A percentile compares a stretch with the other conserved stretches of the same genome.
These are phyloP conservation scores for Parelbella ahira DNA, from an alignment of 2,888 invertebrate genomes.

Conservation along the genomic window DNA sequence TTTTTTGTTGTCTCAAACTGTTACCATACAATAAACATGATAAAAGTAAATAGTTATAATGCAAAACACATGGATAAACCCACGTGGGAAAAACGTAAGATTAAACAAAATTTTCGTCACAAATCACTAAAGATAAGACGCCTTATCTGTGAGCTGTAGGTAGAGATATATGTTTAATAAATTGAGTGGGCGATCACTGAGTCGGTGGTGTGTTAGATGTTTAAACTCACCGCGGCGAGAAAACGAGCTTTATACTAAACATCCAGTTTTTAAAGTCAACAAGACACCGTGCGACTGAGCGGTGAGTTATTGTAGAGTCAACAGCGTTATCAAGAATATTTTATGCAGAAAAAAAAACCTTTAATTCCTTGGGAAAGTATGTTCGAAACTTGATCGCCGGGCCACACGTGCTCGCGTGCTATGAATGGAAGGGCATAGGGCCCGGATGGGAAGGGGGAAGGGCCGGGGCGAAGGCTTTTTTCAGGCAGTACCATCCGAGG, in stretches of 20 bases:
- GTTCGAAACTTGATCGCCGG: slow-evolving; percentile 58
- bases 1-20: too few relatives aligned
- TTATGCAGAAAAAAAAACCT: slow-evolving; percentile 19
- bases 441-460: slow-evolving; percentile 51
- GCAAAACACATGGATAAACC: too few relatives aligned
- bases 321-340: slow-evolving; percentile 23
- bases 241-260: slow-evolving; percentile 2
- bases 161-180: too few relatives aligned
- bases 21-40: not conserved
- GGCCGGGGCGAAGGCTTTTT: slow-evolving; percentile 64
- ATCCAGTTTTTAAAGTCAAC: slow-evolving; percentile 8
- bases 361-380: slow-evolving; percentile 59
- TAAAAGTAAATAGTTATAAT: not conserved
- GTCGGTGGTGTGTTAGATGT: too few relatives aligned
- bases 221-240: too few relatives aligned
- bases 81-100: too few relatives aligned
- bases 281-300: slow-evolving; percentile 7
- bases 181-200: too few relatives aligned
- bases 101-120: too few relatives aligned
- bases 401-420: slow-evolving; percentile 63
- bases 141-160: too few relatives aligned
- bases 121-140: too few relatives aligned
- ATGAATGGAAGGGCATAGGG: slow-evolving; percentile 46
- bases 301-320: slow-evolving; percentile 8
- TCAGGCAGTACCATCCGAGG: slow-evolving; percentile 68